Evolutionary conservation across 92 coral and sea anemone species (phyloP).

Genomic region (Nematostella vectensis): DNA sequence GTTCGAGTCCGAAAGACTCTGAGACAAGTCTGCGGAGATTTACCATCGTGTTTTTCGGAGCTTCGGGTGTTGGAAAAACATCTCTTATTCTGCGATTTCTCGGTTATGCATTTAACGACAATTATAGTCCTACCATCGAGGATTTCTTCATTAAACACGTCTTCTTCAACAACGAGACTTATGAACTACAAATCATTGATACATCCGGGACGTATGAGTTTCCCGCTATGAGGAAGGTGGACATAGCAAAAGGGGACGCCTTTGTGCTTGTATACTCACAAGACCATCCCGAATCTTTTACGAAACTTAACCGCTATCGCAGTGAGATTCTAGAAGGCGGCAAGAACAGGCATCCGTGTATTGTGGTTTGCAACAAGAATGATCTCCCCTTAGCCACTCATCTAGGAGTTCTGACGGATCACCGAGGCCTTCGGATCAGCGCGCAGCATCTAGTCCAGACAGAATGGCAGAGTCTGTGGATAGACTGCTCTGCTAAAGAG

Average conservation of each 20-base stretch:
- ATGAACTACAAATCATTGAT: slow-evolving; percentile 77
- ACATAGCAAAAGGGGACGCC: slow-evolving; percentile 78
- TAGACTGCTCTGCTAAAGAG: slow-evolving; percentile 44
- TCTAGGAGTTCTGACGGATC: slow-evolving; percentile 22
- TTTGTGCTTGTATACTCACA: slow-evolving; percentile 71
- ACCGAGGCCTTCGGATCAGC: slow-evolving; percentile 28
- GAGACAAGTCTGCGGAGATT: slow-evolving; percentile 30
- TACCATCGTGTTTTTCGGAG: slow-evolving; percentile 86
- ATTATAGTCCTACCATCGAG: slow-evolving; percentile 76
- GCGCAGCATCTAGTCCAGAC: slow-evolving; percentile 29
- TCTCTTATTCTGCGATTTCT: slow-evolving; percentile 64
- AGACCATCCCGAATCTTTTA: slow-evolving; percentile 45
- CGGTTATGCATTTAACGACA: slow-evolving; percentile 46
- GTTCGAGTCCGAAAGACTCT: neutral
- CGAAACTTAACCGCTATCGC: slow-evolving; percentile 57
- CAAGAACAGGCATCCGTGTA: slow-evolving; percentile 38
- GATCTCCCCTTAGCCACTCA: slow-evolving; percentile 19
- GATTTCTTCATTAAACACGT: slow-evolving; percentile 77
- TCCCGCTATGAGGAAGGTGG: slow-evolving; percentile 88
- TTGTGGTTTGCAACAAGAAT: slow-evolving; percentile 73
- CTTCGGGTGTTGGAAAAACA: slow-evolving; percentile 80
- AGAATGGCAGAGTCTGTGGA: slow-evolving; percentile 52
- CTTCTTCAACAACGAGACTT: slow-evolving; percentile 53
- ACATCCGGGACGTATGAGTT: slow-evolving; percentile 89
- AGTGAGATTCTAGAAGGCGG: slow-evolving; percentile 51